Base-by-base conservation (phyloP, 2,113 vertebrate genomes). In the Muscicapa adusta region DNA sequence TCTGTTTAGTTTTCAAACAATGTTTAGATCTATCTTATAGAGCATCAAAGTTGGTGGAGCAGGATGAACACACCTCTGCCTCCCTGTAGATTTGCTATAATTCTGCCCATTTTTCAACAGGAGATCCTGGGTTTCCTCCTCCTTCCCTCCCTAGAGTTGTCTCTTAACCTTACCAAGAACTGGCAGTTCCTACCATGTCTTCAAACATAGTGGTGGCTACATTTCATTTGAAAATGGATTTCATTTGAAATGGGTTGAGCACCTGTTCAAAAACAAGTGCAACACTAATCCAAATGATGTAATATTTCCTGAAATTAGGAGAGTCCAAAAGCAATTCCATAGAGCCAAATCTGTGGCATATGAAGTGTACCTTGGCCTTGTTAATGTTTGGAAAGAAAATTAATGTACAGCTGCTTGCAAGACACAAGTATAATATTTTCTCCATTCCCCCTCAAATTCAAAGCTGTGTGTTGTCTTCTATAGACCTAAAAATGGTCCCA, bases 291-390 rank as follows among this genome's bases (percentile, higher is more conserved):
- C 25, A 6, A 7, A 63, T 65, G 65, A 51, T 34, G 60, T 26
- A 19, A 9, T 36, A 60, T 73, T 81, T 88, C 38, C 61, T 87
- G 71, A 4, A 18, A 50, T 50, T 29, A 57, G 25, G 31, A 43
- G 33, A 86, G 66, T 84, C 48, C 65, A 87, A 91, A 67, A 81
- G 36, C 40, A 75, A 40, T 78, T 62, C 53, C 81, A 67, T 42
- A 72, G 60, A 81, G 48, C 14, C 48, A 86, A 70, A 85, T 26
- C 25, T 0, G 0, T 14, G 51, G 57, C 43, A 80, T 16, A 26
- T 0, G 3, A 92, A 80, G 22, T 67, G 3, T 36, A 75, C 33
- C 33, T 58, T 95, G 47, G 67, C 68, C 89, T 95, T 72, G 38
- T 78, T 75, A 70, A 85, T 31, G 26, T 70, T 67, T 72, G 60